Percentiles rank a stretch among this genome's conserved stretches.
phyloP scores from a whole-genome alignment of 2,888 invertebrate genomes.

The Nymphalis polychloros region DNA sequence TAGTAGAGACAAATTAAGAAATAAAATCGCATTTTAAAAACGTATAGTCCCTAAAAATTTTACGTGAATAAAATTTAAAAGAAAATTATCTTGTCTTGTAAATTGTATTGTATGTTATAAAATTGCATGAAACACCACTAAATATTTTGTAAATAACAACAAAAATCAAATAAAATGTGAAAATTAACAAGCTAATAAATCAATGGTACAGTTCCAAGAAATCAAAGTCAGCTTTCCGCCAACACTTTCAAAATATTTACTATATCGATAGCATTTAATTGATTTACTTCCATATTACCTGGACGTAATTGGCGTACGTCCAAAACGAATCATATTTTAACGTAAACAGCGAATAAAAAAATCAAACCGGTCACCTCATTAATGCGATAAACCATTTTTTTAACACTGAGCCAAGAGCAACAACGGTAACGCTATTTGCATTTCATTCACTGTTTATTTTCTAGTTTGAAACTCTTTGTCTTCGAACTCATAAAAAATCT shows the following conservation, averaged over 20 bases:
- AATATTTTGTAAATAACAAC: too few relatives aligned
- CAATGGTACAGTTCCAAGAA: not conserved
- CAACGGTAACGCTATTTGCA: slow-evolving; percentile 3
- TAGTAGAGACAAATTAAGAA: too few relatives aligned
- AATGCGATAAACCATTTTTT: slow-evolving; percentile 14
- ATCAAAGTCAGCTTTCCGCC: not conserved
- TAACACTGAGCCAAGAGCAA: slow-evolving; percentile 17
- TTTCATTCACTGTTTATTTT: slow-evolving; percentile 14
- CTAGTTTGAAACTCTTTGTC: not conserved
- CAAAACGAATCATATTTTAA: slow-evolving; percentile 10
- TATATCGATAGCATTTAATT: not conserved
- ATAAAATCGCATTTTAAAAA: too few relatives aligned
- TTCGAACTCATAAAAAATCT: slow-evolving; percentile 4
- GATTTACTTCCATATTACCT: not conserved
- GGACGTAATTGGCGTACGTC: slow-evolving; percentile 9
- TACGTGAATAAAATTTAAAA: too few relatives aligned
- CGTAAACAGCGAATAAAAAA: slow-evolving; percentile 1
- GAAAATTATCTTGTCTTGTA: too few relatives aligned
- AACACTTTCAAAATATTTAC: slow-evolving; percentile 2
- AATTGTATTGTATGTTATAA: too few relatives aligned
- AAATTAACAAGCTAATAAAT: too few relatives aligned
- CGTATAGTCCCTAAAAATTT: too few relatives aligned
- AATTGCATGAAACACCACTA: too few relatives aligned
- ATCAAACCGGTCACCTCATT: slow-evolving; percentile 5
- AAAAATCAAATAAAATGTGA: too few relatives aligned